Evolutionary conservation across 53 echinoderm and acorn worm genomes (phyloP).

Genomic region (Actinopyga echinites): DNA sequence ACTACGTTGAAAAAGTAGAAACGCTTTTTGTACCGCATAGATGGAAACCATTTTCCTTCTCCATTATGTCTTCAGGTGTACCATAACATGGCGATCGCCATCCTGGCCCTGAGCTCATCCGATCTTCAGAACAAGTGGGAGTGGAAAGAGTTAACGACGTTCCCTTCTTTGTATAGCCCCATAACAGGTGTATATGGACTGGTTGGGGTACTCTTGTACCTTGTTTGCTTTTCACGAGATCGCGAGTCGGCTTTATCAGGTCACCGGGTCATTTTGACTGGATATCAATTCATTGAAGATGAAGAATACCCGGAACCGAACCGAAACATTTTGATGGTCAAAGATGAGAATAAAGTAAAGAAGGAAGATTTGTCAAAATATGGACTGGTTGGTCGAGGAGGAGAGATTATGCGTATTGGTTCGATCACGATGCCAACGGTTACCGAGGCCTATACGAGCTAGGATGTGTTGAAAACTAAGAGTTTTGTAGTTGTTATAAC

Average conservation of each 20-base stretch:
- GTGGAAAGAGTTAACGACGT: slow-evolving; percentile 45
- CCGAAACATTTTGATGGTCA: neutral
- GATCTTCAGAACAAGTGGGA: neutral
- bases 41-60: neutral
- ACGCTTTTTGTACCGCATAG: no score
- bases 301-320: slow-evolving; percentile 26
- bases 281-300: neutral
- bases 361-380: neutral
- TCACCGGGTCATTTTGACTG: neutral
- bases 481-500: no score
- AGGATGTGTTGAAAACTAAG: neutral
- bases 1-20: no score
- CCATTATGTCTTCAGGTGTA: neutral
- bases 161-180: slow-evolving; percentile 56
- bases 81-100: slow-evolving; percentile 47
- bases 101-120: slow-evolving; percentile 28
- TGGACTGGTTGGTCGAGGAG: slow-evolving; percentile 28
- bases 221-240: slow-evolving; percentile 25
- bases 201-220: slow-evolving; percentile 54
- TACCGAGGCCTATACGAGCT: slow-evolving; percentile 19
- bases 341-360: neutral
- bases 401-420: slow-evolving; percentile 38
- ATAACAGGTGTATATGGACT: slow-evolving; percentile 46
- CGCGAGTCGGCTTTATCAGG: neutral
- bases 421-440: slow-evolving; percentile 46